Percentiles rank a stretch among this genome's conserved stretches.
phyloP scores from a whole-genome alignment of 2,888 invertebrate species.

The Caenorhabditis angaria region DNA sequence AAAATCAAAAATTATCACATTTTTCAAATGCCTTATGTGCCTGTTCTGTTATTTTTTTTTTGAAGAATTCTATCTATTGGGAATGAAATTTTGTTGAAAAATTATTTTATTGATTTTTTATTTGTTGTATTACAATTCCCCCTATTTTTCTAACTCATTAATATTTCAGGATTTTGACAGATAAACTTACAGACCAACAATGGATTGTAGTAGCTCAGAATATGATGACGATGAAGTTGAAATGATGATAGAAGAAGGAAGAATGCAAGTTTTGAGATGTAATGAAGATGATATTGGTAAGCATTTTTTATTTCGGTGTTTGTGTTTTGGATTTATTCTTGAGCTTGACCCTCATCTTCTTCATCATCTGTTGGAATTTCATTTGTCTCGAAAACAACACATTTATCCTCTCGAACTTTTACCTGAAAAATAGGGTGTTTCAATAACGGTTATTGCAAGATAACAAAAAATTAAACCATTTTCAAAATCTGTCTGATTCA shows the following conservation, averaged over 20 bases:
- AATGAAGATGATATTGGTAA: conserved; percentile 64
- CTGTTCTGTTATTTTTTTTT: conserved; percentile 7
- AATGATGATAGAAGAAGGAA: conserved; percentile 22
- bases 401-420: conserved; percentile 18
- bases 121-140: no score
- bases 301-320: conserved; percentile 6
- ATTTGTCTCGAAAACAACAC: background rate
- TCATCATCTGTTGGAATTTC: conserved; percentile 3
- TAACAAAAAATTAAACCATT: no score
- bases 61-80: background rate
- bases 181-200: background rate
- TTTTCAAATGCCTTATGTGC: conserved; percentile 5
- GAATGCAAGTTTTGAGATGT: conserved; percentile 48
- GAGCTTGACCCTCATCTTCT: background rate
- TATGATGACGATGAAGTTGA: conserved; percentile 10
- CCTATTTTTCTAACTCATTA: no score
- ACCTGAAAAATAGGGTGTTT: conserved; percentile 13
- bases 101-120: background rate
- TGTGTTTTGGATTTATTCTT: background rate
- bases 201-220: background rate
- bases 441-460: background rate
- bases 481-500: no score
- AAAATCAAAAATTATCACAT: background rate
- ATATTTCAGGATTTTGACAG: background rate
- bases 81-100: conserved; percentile 3